Base-by-base conservation (phyloP, 2,113 vertebrate genomes). In the Lycaon pictus region DNA sequence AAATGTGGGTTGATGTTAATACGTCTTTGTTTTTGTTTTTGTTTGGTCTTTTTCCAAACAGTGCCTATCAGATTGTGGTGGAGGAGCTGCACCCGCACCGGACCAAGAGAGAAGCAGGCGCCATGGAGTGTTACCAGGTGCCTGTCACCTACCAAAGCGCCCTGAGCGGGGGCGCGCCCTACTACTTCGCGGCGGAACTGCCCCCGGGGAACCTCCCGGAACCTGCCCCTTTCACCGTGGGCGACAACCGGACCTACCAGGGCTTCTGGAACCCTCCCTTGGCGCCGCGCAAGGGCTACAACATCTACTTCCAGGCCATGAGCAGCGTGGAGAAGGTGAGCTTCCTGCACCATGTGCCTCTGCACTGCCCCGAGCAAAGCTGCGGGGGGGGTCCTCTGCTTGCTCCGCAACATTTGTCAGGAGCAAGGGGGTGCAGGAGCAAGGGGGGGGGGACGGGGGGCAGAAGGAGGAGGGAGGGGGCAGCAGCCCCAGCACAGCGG, bases 301-400 rank as follows among this genome's bases (percentile, higher is more conserved):
- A 99, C 98, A 99, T 99, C 99, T 99, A 99, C 97, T 99, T 99
- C 98, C 99, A 99, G 98, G 99, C 99, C 55, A 99, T 99, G 98
- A 99, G 99, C 99, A 99, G 99, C 12, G 99, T 99, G 4, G 99
- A 99, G 97, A 99, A 99, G 99, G 99, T 99, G 98, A 98, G 98
- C 25, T 2, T 23, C 72, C 55, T 56, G 25, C 23, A 8, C 13
- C 2, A 37, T 79, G 35, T 88, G 43, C 22, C 48, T 87, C 63
- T 69, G 63, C 7, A 22, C n/a, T 55, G 55, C 56, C 53, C 56
- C 13, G 29, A 77, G 55, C 27, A 88, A 88, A 72, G 4, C 69
- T 27, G 69, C 43, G 6, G 7, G 43, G 43, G 43, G 43, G 43
- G 43, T 43, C 43, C 43, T 43, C 43, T 43, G 43, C 43, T 43